These are phyloP conservation scores for Actias luna DNA, from an alignment of 2,888 invertebrate genomes.

Conservation along the genomic window DNA sequence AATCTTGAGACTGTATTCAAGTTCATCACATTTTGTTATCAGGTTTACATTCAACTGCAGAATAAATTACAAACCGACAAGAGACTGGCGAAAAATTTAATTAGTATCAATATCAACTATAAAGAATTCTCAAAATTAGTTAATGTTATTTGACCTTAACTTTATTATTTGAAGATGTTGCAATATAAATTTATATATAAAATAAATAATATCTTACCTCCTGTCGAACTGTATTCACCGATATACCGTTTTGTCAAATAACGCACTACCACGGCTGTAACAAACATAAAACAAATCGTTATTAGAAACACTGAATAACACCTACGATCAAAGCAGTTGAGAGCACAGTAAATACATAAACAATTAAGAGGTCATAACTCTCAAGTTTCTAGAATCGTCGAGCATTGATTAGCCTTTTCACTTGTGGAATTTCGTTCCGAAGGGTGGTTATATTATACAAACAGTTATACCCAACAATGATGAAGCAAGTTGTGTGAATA, in stretches of 20 bases:
- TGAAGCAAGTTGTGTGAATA: slow-evolving; percentile 62
- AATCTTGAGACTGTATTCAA: too few species aligned
- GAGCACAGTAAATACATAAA: slow-evolving; percentile 42
- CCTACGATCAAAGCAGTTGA: slow-evolving; percentile 34
- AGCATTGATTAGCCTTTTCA: slow-evolving; percentile 71
- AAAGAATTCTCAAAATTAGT: not conserved
- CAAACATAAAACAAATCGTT: slow-evolving; percentile 54
- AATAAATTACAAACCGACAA: too few species aligned
- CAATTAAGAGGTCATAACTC: slow-evolving; percentile 65
- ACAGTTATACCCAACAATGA: slow-evolving; percentile 76
- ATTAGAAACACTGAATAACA: slow-evolving; percentile 37
- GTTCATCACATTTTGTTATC: too few species aligned
- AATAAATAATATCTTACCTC: slow-evolving; percentile 80
- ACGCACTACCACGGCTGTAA: slow-evolving; percentile 90
- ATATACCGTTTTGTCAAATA: slow-evolving; percentile 90
- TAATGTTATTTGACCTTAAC: not conserved
- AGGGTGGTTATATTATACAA: slow-evolving; percentile 58
- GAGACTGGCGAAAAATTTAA: too few species aligned
- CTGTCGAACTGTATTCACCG: slow-evolving; percentile 90
- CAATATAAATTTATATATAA: not conserved
- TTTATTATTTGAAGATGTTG: not conserved
- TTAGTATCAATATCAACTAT: not conserved
- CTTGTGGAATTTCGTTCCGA: slow-evolving; percentile 66
- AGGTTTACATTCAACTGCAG: too few species aligned
- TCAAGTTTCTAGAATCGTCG: slow-evolving; percentile 67